Base-by-base conservation (phyloP, 2,888 invertebrate genomes). In the Oxystoma pomonae region DNA sequence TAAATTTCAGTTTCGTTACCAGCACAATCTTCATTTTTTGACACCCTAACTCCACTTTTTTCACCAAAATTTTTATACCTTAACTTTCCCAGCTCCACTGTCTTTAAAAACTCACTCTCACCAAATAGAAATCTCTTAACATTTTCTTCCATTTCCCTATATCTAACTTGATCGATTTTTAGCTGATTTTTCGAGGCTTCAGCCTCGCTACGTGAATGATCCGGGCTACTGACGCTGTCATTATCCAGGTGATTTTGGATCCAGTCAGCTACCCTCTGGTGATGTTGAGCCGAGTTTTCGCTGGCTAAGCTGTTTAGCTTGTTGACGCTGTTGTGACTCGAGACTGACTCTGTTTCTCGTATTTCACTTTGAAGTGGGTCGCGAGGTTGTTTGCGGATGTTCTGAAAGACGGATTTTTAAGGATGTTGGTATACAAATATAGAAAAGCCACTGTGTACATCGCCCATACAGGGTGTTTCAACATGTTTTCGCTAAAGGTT, bases 101-200 rank as follows among this genome's bases (percentile, higher is more conserved):
- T 77, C 67, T 77, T 78, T 65, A 76, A 68, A 68, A 78, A 75
- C 56, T 77, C 77, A 61, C 74, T 78, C 66, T 79, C 77, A 1
- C 79, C 79, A 65, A 89, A 81, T 70, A 90, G 78, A 77, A 90
- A 89, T 76, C 88, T 86, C 78, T 89, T 89, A n/a, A 90, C 90
- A 75, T 90, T 89, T 74, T 89, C 88, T 75, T 90, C 90, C 89
- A 90, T 90, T 75, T 89, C 85, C 18, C 87, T 88, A 70, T 89
- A 84, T 75, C 76, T 78, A 22, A 77, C 80, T 9, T 78, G 75
- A 67, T 80, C 80, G 55, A 81, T 72, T 69, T 82, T 82, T 5
- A 18, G 58, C 35, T 3, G 55, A 18, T 53, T 58, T 16, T 22
- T 57, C 57, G 61, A 59, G 20, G 59, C 55, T 17, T 65, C 16